Base-by-base conservation (phyloP, 2,797 vertebrate species). In the Kryptopterus vitreolus region DNA sequence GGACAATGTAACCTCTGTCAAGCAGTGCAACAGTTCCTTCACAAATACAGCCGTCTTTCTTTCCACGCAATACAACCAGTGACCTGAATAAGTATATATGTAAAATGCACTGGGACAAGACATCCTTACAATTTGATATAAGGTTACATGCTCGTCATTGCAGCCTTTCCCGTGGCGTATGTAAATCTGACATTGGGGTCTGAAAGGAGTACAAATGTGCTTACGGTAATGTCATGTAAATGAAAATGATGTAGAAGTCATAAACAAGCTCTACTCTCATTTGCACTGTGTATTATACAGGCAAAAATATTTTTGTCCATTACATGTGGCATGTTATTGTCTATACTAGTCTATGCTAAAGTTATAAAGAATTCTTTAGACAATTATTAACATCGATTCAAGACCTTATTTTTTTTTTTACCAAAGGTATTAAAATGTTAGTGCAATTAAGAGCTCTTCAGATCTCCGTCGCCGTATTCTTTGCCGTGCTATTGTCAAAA, bases 1-100 rank as follows among this genome's bases (percentile, higher is more conserved):
- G 63, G 80, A 91, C 91, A 92, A 91, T 88, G 84, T 2, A 46
- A 83, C 79, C 86, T 88, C 86, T 92, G 88, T 91, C 82, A 80
- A 83, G 66, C 35, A 61, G 31, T 59, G 83, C 81, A 35, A 46
- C 18, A 61, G 52, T 69, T 69, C 84, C 50, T n/a, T 71, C 81
- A 88, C 86, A 89, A 81, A 88, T 89, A 88, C 87, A 80, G 81
- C 79, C 80, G 85, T 89, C 87, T 86, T 83, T 87, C 86, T 86
- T 71, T 20, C 35, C 35, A 3, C 38, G 79, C 29, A 82, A 80
- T 87, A 86, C 81, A 87, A 84, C 80, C 72, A 75, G 66, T 75
- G 83, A 85, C 88, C 63, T 4, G 22, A 84, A 85, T 82, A 63
- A 58, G 80, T 84, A 82, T 85, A 82, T 76, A 77, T 20, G 31